A percentile compares a stretch with the other conserved stretches of the same genome.
Evolutionary conservation across 1,140 invertebrate species (phyloP).

Genomic region (Heliconius himera): DNA sequence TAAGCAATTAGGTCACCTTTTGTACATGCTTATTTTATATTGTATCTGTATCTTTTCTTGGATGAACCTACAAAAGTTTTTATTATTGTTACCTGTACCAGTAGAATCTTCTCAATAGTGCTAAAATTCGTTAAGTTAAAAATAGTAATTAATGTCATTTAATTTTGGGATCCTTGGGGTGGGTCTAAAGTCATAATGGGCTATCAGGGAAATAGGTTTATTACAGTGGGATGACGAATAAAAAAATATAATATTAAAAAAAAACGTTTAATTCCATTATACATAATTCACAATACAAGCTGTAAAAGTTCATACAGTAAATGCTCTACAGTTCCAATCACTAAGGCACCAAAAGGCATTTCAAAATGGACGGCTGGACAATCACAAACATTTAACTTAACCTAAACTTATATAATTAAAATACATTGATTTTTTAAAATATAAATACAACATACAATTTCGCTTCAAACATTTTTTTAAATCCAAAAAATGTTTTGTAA

Average conservation of each 20-base stretch:
- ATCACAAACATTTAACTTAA: constrained; percentile 41
- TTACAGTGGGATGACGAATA: neutral
- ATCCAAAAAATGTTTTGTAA: neutral
- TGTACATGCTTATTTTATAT: no score
- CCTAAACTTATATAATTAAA: constrained; percentile 10
- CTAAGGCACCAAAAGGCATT: constrained; percentile 22
- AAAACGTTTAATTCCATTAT: neutral
- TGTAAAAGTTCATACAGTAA: constrained; percentile 10
- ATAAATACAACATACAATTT: neutral
- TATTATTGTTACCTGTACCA: no score
- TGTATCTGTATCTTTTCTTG: no score
- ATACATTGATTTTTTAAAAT: neutral
- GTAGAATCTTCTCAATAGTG: no score
- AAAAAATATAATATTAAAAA: neutral
- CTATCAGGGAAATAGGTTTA: no score
- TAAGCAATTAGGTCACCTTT: no score
- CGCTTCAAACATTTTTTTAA: neutral
- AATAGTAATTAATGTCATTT: no score
- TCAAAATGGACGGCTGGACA: constrained; percentile 38
- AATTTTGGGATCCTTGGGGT: no score
- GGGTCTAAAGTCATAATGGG: no score
- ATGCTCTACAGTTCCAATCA: neutral
- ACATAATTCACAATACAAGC: neutral
- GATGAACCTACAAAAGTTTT: no score
- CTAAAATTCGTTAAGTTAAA: no score